These are phyloP conservation scores for Hippoglossus hippoglossus DNA, from an alignment of 2,797 vertebrate genomes.

Conservation along the genomic window DNA sequence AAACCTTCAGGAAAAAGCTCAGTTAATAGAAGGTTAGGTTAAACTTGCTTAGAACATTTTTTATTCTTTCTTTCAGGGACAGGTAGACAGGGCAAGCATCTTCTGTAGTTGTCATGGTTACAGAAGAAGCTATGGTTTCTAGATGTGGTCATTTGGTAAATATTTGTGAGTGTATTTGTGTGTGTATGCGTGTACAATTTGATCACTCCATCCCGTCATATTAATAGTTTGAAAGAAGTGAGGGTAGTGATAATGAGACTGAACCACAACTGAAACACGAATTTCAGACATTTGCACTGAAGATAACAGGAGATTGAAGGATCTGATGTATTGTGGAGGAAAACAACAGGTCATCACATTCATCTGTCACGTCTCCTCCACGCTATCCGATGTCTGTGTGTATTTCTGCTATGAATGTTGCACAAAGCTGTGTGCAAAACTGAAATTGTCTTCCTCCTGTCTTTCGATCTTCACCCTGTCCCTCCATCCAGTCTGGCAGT, in stretches of 20 bases:
- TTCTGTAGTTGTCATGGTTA: neutral
- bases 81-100: neutral
- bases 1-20: neutral
- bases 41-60: no score
- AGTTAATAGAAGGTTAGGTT: no score
- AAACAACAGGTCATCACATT: slow-evolving; percentile 46
- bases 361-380: slow-evolving; percentile 52
- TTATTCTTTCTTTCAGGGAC: neutral
- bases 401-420: slow-evolving; percentile 6
- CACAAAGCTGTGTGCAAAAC: neutral
- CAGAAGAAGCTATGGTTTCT: neutral
- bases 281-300: neutral
- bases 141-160: neutral
- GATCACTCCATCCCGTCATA: slow-evolving; percentile 69
- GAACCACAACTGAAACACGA: neutral
- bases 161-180: slow-evolving; percentile 12
- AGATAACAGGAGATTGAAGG: neutral
- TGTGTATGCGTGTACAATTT: slow-evolving; percentile 44
- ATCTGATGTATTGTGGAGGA: slow-evolving; percentile 11
- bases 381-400: neutral
- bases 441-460: neutral
- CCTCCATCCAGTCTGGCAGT: slow-evolving; percentile 58
- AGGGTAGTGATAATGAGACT: neutral
- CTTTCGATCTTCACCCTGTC: slow-evolving; percentile 15
- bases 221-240: slow-evolving; percentile 12